These are phyloP conservation scores for Mythimna loreyi DNA, from an alignment of 2,888 invertebrate genomes.

Conservation along the genomic window DNA sequence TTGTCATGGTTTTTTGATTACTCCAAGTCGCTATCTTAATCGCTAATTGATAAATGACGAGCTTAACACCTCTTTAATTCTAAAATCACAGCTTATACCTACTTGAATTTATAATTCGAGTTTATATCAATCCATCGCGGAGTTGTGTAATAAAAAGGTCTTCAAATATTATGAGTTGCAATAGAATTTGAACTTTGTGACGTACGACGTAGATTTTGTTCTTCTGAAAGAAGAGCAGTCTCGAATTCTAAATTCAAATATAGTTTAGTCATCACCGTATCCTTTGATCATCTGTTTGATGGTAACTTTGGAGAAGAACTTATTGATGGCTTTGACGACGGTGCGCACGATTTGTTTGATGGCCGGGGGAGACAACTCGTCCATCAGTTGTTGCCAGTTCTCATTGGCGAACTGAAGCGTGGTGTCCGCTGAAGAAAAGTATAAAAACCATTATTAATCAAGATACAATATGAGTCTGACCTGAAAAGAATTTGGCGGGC, in stretches of 20 bases:
- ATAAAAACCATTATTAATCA: background rate
- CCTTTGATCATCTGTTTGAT: conserved; percentile 74
- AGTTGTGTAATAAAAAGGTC: background rate
- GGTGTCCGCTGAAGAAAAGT: conserved; percentile 77
- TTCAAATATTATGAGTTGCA: background rate
- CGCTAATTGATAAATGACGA: conserved; percentile 7
- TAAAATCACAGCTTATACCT: conserved; percentile 27
- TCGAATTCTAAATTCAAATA: background rate
- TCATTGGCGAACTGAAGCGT: conserved; percentile 85
- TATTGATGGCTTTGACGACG: conserved; percentile 83
- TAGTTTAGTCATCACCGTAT: conserved; percentile 64
- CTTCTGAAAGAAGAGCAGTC: background rate
- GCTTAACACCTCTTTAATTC: background rate
- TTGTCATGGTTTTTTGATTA: background rate
- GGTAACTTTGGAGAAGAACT: conserved; percentile 81
- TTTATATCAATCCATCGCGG: background rate
- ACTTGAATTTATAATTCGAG: background rate
- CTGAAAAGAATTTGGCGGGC: too few relatives aligned
- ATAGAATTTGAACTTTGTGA: background rate
- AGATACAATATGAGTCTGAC: too few relatives aligned
- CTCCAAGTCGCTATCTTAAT: background rate
- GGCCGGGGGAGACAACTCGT: conserved; percentile 85
- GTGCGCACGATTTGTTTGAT: conserved; percentile 86
- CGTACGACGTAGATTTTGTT: background rate
- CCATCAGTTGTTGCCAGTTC: conserved; percentile 88